phyloP scores from a whole-genome alignment of 2,113 vertebrate species.

The Etia nguti region DNA sequence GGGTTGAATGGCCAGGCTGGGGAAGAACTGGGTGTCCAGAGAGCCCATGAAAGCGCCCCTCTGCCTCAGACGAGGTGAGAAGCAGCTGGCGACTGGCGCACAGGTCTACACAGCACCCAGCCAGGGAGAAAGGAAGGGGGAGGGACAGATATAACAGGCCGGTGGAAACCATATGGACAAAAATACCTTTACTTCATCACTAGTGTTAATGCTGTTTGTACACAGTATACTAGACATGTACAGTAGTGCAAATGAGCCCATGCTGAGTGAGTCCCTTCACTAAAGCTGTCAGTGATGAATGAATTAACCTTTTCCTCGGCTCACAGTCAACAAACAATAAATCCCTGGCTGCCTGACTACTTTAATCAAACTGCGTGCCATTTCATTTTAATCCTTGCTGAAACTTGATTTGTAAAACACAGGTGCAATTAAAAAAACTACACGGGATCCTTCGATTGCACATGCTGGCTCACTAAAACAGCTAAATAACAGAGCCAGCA shows the following conservation, averaged over 20 bases:
- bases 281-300: neutral
- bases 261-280: neutral
- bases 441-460: neutral
- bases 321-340: conserved; percentile 39
- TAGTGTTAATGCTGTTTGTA: neutral
- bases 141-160: conserved; percentile 64
- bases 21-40: conserved; percentile 68
- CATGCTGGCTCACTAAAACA: neutral
- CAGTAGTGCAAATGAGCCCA: neutral
- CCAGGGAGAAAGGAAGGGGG: conserved; percentile 48
- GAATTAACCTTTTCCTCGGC: conserved; percentile 14
- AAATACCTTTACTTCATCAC: conserved; percentile 54
- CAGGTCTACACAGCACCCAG: conserved; percentile 71
- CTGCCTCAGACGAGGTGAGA: conserved; percentile 75
- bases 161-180: conserved; percentile 56
- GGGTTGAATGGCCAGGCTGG: conserved; percentile 66
- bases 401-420: neutral
- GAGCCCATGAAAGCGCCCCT: conserved; percentile 73
- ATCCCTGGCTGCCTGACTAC: neutral
- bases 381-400: neutral
- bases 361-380: neutral
- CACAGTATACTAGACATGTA: neutral
- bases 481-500: neutral
- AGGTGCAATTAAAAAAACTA: neutral
- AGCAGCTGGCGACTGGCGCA: conserved; percentile 75